Evolutionary conservation across 2,113 vertebrate genomes (phyloP), one percentile per base, ranked within the genome.

Genomic region (Verasper variegatus): DNA sequence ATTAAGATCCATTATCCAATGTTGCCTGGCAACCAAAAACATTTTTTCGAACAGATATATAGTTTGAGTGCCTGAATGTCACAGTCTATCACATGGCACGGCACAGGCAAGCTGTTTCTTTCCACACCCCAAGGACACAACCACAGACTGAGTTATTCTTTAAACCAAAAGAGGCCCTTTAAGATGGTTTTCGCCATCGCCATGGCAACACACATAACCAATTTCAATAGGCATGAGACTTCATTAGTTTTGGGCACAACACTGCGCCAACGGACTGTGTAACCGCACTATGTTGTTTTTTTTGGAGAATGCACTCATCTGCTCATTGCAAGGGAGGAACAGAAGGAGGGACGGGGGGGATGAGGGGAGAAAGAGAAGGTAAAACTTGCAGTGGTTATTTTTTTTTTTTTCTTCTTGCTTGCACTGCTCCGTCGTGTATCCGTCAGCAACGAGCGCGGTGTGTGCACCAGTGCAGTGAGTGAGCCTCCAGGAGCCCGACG

Each of bases 401-500:
- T 31, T 27, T 3, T 27, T 31, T 67, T 14, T 68, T 49, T 31
- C 66, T n/a, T 57, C 17, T 20, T 10, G 60, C 24, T 24, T 12
- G 62, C 24, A 24, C 57, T 3, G 40, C 65, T 81, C 72, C 58
- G 42, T 76, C 64, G 71, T 87, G 82, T 81, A 52, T 76, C 90
- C 85, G 89, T 88, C 88, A 85, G 74, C 55, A 60, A 60, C 78
- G 81, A 57, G 73, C 57, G 57, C 78, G 68, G 47, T 67, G 68
- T 85, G 75, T 74, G 84, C 82, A 73, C 24, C 45, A 24, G 73
- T 75, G 80, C 75, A 76, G 74, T 23, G 72, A 85, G 80, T 72
- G 57, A 72, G 68, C 81, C 83, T 87, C 81, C 82, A 78, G 69
- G 69, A 52, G 71, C 74, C 76, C 85, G 81, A 88, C 83, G 80